phyloP scores from a whole-genome alignment of 2,888 invertebrate species.

The Uropetala carovei region DNA sequence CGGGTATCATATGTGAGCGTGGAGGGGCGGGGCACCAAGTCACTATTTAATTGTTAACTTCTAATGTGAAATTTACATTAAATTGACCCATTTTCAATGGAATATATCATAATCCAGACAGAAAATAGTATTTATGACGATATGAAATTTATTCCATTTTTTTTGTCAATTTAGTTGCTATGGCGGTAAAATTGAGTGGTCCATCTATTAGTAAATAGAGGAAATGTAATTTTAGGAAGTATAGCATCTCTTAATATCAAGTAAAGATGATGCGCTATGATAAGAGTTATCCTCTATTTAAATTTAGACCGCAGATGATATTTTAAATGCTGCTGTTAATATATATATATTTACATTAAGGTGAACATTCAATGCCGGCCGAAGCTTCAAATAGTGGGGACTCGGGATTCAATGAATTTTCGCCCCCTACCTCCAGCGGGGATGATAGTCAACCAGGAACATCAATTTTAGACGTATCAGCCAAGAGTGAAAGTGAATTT shows the following conservation, averaged over 20 bases:
- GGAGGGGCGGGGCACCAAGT: slow-evolving; percentile 65
- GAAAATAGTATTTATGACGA: not conserved
- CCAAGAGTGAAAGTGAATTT: slow-evolving; percentile 65
- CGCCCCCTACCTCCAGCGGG: slow-evolving; percentile 66
- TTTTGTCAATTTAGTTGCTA: slow-evolving; percentile 47
- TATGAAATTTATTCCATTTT: not conserved
- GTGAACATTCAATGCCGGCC: slow-evolving; percentile 66
- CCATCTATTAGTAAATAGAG: not conserved
- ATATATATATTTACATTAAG: slow-evolving; percentile 32
- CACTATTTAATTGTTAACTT: not conserved
- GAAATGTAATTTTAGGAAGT: not conserved
- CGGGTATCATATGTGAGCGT: slow-evolving; percentile 68
- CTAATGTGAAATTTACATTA: not conserved
- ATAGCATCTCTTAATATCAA: not conserved
- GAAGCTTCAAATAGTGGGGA: slow-evolving; percentile 68
- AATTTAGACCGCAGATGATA: not conserved
- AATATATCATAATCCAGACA: not conserved
- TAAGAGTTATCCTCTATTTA: too few relatives aligned
- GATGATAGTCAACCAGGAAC: slow-evolving; percentile 67
- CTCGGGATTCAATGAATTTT: slow-evolving; percentile 70
- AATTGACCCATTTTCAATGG: not conserved
- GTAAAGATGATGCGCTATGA: too few relatives aligned
- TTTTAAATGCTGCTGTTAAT: not conserved
- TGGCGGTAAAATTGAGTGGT: slow-evolving; percentile 59
- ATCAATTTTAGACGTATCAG: slow-evolving; percentile 65